Percentiles rank a stretch among this genome's conserved stretches.
These are phyloP conservation scores for Eudasyphora cyanicolor DNA, from an alignment of 2,888 invertebrate genomes.

Conservation along the genomic window DNA sequence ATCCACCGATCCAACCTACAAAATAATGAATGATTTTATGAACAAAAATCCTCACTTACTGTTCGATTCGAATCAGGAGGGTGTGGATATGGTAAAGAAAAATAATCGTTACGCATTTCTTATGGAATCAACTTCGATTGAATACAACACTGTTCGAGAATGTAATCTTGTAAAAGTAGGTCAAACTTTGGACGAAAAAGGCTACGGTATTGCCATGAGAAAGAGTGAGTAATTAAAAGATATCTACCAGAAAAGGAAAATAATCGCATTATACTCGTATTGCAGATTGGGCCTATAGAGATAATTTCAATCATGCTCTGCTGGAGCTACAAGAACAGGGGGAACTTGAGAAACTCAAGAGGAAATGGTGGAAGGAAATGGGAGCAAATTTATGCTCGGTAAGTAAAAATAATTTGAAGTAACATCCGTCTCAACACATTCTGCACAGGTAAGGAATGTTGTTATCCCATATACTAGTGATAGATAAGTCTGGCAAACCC, in stretches of 20 bases:
- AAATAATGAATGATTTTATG: slow-evolving; percentile 92
- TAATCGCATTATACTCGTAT: not conserved
- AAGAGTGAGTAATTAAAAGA: slow-evolving; percentile 80
- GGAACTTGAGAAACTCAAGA: slow-evolving; percentile 87
- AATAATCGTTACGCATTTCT: slow-evolving; percentile 85
- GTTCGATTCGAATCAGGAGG: slow-evolving; percentile 81
- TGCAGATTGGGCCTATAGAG: slow-evolving; percentile 83
- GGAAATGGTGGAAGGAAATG: slow-evolving; percentile 94
- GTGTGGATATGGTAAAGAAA: slow-evolving; percentile 80
- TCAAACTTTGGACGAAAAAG: slow-evolving; percentile 85
- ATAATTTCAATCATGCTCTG: slow-evolving; percentile 89
- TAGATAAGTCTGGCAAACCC: too few relatives aligned
- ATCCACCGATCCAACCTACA: slow-evolving; percentile 87
- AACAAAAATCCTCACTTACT: slow-evolving; percentile 82
- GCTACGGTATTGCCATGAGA: slow-evolving; percentile 87
- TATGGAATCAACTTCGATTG: slow-evolving; percentile 89
- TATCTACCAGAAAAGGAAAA: not conserved
- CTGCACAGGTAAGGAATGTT: too few relatives aligned
- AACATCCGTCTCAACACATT: too few relatives aligned
- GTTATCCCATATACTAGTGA: too few relatives aligned
- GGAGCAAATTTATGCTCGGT: slow-evolving; percentile 87
- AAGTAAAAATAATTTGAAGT: too few relatives aligned
- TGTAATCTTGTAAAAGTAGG: slow-evolving; percentile 84
- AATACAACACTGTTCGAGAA: slow-evolving; percentile 85
- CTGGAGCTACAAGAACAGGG: slow-evolving; percentile 92